A percentile compares a stretch with the other conserved stretches of the same genome.
phyloP scores from a whole-genome alignment of 2,113 vertebrate genomes.

The Phasianus colchicus region DNA sequence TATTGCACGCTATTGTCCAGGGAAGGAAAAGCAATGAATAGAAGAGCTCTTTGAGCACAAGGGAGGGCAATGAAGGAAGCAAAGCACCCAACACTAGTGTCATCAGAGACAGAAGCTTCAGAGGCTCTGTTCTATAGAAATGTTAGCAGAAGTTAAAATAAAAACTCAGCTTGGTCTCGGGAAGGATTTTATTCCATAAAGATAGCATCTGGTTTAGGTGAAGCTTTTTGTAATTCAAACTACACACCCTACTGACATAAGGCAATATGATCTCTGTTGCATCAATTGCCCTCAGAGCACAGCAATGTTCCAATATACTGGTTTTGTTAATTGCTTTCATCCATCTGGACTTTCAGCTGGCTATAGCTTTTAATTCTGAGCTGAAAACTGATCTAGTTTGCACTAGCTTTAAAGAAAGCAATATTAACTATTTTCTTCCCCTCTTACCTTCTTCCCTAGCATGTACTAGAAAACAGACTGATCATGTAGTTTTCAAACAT shows the following conservation, averaged over 20 bases:
- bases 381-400: not conserved
- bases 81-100: not conserved
- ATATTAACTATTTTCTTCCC: not conserved
- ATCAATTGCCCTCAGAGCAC: not conserved
- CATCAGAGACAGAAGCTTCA: accelerated
- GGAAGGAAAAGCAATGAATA: not conserved
- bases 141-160: not conserved
- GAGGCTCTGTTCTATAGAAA: not conserved
- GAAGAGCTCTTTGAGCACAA: not conserved
- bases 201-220: not conserved
- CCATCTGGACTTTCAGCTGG: not conserved
- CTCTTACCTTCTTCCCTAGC: not conserved
- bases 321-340: not conserved
- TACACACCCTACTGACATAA: not conserved
- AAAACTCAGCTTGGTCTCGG: not conserved
- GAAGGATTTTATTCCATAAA: not conserved
- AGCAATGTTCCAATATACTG: not conserved
- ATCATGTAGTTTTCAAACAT: not conserved
- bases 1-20: not conserved
- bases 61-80: accelerated
- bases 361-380: not conserved
- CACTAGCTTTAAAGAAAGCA: not conserved
- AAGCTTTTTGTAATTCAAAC: not conserved
- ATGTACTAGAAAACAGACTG: not conserved
- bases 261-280: not conserved